These are phyloP conservation scores for Heliconius ismenius DNA, from an alignment of 2,888 invertebrate genomes.

Conservation along the genomic window DNA sequence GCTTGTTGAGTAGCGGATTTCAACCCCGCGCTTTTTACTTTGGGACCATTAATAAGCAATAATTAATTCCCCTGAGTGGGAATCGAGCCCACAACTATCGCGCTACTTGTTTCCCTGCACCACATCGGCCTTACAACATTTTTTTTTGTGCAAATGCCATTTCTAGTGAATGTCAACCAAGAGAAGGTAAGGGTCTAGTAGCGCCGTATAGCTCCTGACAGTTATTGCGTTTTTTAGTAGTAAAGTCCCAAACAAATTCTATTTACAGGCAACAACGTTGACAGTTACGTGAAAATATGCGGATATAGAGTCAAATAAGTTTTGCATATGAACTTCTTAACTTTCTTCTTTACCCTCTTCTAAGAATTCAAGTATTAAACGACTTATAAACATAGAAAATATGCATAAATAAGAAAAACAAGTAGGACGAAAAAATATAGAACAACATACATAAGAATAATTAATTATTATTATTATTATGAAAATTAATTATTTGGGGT, in stretches of 20 bases:
- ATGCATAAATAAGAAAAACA: background rate
- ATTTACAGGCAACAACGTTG: conserved; percentile 63
- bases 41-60: background rate
- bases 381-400: background rate
- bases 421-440: background rate
- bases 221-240: conserved; percentile 68
- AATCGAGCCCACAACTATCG: too few species aligned
- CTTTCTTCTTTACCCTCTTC: background rate
- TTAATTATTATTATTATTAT: background rate
- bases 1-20: background rate
- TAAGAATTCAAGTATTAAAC: background rate
- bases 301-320: conserved; percentile 35
- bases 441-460: background rate
- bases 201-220: conserved; percentile 64
- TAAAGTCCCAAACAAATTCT: conserved; percentile 64
- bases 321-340: conserved; percentile 30
- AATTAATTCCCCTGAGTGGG: too few species aligned
- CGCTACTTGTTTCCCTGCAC: too few species aligned
- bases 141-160: background rate
- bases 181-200: conserved; percentile 51
- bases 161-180: background rate
- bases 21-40: background rate
- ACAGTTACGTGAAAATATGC: conserved; percentile 58
- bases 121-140: background rate
- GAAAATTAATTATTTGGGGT: too few species aligned